These are phyloP conservation scores for Coregonus suidteri DNA, from an alignment of 2,797 vertebrate genomes.

Conservation along the genomic window DNA sequence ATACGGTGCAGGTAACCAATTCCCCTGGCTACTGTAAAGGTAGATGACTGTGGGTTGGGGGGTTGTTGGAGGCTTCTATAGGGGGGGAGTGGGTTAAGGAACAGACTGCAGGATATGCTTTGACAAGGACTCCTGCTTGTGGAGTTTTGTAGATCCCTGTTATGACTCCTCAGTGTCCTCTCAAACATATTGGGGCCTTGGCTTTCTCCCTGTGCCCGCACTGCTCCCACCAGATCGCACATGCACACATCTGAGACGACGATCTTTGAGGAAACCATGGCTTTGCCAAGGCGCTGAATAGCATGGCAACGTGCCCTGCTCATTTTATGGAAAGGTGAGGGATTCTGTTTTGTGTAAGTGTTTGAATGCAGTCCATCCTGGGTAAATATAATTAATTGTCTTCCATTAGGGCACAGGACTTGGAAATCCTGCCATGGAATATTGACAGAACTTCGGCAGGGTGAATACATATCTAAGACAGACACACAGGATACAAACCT, in stretches of 20 bases:
- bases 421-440: not conserved
- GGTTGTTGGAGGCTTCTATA: slow-evolving; percentile 18
- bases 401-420: not conserved
- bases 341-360: not conserved
- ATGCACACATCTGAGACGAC: not conserved
- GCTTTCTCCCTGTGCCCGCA: slow-evolving; percentile 6
- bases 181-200: slow-evolving; percentile 11
- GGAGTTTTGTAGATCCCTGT: slow-evolving; percentile 34
- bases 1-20: slow-evolving; percentile 49
- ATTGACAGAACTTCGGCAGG: not conserved
- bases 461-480: slow-evolving; percentile 14
- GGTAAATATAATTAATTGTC: too few relatives aligned
- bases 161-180: slow-evolving; percentile 11
- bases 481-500: slow-evolving; percentile 61
- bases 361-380: not conserved
- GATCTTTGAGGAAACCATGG: not conserved
- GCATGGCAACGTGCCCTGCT: not conserved
- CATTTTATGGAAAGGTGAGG: slow-evolving; percentile 1
- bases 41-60: slow-evolving; percentile 23
- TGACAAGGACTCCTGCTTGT: slow-evolving; percentile 13
- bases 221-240: slow-evolving; percentile 24
- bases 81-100: slow-evolving; percentile 22
- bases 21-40: slow-evolving; percentile 42
- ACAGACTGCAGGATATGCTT: slow-evolving; percentile 25
- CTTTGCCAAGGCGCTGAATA: not conserved